Evolutionary conservation across 2,888 invertebrate genomes (phyloP).

Genomic region (Vannuccia rotundouncinata): DNA sequence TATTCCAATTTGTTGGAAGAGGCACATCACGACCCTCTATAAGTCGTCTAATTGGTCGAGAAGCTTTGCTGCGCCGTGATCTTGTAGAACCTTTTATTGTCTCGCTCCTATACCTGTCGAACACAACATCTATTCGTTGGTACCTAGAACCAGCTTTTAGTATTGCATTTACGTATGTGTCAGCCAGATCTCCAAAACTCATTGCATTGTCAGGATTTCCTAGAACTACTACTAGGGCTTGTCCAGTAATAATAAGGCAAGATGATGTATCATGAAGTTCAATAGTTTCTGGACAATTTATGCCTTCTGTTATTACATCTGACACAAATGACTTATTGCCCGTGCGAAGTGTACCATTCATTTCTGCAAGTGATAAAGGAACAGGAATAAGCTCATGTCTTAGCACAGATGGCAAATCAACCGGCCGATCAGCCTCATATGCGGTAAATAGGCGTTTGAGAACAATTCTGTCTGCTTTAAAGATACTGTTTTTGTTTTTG

Average conservation of each 20-base stretch:
- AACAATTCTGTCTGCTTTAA: too few species aligned
- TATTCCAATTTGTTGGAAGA: background rate
- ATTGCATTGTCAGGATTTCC: background rate
- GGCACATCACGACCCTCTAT: background rate
- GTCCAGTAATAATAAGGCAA: background rate
- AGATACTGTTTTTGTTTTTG: too few species aligned
- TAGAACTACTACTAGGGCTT: background rate
- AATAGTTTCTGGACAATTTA: too few species aligned
- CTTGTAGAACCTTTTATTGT: background rate
- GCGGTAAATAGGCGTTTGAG: too few species aligned
- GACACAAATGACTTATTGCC: too few species aligned
- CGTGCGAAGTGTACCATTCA: too few species aligned
- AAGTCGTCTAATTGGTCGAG: background rate
- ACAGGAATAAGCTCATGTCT: too few species aligned
- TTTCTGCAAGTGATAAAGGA: too few species aligned
- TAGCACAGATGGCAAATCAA: too few species aligned
- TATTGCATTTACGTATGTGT: background rate
- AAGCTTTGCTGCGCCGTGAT: background rate
- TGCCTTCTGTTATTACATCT: too few species aligned
- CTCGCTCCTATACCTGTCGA: background rate
- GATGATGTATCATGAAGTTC: too few species aligned
- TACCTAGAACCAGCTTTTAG: background rate
- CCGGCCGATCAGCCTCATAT: too few species aligned
- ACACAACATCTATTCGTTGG: background rate
- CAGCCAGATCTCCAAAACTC: background rate